These are phyloP conservation scores for Epirrhoe alternata DNA, from an alignment of 2,888 invertebrate species.

Conservation along the genomic window DNA sequence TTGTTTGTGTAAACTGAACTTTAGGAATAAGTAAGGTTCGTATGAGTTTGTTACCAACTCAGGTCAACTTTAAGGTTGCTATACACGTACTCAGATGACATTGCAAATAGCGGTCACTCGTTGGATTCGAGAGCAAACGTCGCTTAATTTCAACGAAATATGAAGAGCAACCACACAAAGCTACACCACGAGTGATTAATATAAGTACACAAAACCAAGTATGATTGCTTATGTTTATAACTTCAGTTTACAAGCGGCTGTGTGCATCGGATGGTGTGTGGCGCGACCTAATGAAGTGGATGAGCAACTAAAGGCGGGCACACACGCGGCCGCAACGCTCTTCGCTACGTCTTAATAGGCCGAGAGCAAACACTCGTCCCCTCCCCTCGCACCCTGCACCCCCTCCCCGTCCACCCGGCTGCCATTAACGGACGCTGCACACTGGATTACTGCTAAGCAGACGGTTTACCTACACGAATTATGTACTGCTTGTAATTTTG, in stretches of 20 bases:
- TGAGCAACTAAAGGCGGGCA: conserved; percentile 18
- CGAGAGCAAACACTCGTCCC: conserved; percentile 10
- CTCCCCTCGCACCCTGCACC: background rate
- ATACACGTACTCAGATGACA: too few relatives aligned
- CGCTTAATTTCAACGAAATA: too few relatives aligned
- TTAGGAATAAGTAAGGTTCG: background rate
- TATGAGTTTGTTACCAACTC: too few relatives aligned
- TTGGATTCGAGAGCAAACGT: too few relatives aligned
- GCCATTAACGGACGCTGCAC: conserved; percentile 22
- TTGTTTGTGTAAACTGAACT: background rate
- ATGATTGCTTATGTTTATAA: too few relatives aligned
- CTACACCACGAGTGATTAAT: too few relatives aligned
- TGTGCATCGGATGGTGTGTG: background rate
- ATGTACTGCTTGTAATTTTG: conserved; percentile 17
- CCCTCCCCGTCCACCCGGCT: background rate
- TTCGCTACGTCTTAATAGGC: conserved; percentile 20
- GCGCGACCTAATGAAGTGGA: conserved; percentile 18
- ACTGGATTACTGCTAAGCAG: conserved; percentile 24
- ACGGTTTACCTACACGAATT: conserved; percentile 16
- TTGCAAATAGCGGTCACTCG: too few relatives aligned
- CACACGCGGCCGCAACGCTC: conserved; percentile 15
- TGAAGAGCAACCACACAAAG: too few relatives aligned
- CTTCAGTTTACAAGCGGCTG: background rate
- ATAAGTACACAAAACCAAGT: too few relatives aligned
- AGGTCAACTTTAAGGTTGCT: too few relatives aligned